A percentile compares a stretch with the other conserved stretches of the same genome.
phyloP scores from a whole-genome alignment of 2,113 vertebrate genomes.

The Rostratula benghalensis region DNA sequence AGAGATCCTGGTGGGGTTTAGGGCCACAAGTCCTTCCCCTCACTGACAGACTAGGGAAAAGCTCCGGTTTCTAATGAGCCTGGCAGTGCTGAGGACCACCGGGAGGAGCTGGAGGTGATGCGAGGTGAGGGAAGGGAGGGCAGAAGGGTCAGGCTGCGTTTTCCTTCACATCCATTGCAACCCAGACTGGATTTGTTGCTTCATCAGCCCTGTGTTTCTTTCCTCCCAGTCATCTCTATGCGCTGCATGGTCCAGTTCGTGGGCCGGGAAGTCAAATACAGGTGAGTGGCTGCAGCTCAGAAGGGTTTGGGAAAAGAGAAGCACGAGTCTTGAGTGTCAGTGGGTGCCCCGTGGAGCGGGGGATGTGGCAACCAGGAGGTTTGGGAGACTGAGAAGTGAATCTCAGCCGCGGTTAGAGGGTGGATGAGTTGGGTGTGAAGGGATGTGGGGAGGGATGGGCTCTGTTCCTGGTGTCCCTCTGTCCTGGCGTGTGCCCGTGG shows the following conservation, averaged over 20 bases:
- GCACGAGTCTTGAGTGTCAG: neutral
- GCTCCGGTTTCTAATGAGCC: neutral
- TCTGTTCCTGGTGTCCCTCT: accelerated
- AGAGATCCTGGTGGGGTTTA: neutral
- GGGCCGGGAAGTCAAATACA: conserved; percentile 86
- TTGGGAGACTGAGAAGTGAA: neutral
- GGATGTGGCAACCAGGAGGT: neutral
- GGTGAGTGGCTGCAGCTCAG: conserved; percentile 70
- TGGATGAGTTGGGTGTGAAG: neutral
- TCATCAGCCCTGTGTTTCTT: conserved; percentile 17
- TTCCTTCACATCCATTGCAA: neutral
- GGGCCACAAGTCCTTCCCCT: neutral
- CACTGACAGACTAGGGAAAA: neutral
- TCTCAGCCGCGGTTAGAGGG: neutral
- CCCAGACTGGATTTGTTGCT: neutral
- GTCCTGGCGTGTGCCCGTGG: neutral
- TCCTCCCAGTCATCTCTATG: conserved; percentile 82
- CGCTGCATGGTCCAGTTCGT: conserved; percentile 92
- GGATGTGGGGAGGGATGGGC: neutral
- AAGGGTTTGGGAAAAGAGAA: neutral
- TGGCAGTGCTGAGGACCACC: neutral
- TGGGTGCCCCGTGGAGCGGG: accelerated
- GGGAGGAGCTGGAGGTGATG: neutral
- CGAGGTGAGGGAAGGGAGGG: neutral
- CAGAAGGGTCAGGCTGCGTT: neutral